Conservation (phyloP, 2,113 vertebrate genomes). For the Electrona antarctica region DNA sequence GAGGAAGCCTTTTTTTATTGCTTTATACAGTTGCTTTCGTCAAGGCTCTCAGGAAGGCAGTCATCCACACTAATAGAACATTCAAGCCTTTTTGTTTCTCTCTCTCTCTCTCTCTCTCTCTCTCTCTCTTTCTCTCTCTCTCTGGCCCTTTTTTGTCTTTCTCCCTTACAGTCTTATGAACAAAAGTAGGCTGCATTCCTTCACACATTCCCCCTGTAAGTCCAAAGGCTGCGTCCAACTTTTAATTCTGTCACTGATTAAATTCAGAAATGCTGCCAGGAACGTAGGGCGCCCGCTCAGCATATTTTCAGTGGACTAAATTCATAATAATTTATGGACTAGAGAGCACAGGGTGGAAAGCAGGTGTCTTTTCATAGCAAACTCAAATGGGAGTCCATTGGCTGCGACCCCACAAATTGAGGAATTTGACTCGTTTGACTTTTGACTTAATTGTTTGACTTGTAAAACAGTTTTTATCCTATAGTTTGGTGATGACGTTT, state of each 20-base stretch:
- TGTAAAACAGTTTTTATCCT: no score
- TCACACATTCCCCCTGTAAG: constrained; percentile 19
- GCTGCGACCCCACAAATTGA: no score
- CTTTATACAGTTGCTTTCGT: constrained; percentile 63
- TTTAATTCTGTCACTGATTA: constrained; percentile 11
- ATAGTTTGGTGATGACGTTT: no score
- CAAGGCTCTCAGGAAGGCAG: constrained; percentile 53
- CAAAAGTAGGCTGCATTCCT: constrained; percentile 55
- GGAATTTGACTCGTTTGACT: no score
- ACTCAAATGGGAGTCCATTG: no score
- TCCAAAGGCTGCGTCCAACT: constrained; percentile 21
- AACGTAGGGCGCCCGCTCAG: not conserved
- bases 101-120: constrained; percentile 12
- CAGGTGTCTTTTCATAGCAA: no score
- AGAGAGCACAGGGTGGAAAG: no score
- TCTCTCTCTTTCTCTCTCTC: no score
- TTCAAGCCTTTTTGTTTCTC: constrained; percentile 14
- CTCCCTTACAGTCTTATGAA: constrained; percentile 5
- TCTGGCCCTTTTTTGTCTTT: no score
- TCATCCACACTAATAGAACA: constrained; percentile 54
- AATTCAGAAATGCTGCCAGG: not conserved
- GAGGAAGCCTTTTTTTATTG: constrained; percentile 61
- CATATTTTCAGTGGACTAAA: not conserved
- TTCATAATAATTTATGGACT: no score
- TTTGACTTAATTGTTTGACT: no score